These are phyloP conservation scores for Brachyhypopomus occidentalis DNA, from an alignment of 2,113 vertebrate species.

Conservation along the genomic window DNA sequence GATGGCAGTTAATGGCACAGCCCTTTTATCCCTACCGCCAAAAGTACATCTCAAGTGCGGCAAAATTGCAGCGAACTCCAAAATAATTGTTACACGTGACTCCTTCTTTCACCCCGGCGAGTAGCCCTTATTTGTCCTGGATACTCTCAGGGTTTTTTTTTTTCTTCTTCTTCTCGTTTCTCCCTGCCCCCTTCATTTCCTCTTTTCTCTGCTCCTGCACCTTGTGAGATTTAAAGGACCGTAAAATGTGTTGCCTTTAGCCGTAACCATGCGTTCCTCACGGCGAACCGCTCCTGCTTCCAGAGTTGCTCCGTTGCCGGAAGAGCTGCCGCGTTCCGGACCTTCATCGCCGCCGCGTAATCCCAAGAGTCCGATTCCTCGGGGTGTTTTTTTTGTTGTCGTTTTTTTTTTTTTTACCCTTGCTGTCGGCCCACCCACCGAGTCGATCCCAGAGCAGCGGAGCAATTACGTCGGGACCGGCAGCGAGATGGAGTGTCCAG, in stretches of 20 bases:
- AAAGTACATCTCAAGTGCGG: slow-evolving; percentile 55
- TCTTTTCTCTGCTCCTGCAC: not conserved
- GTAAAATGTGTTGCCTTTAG: not conserved
- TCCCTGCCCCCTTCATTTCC: not conserved
- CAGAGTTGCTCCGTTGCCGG: slow-evolving; percentile 13
- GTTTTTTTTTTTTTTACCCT: slow-evolving; percentile 6
- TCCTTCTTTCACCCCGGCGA: slow-evolving; percentile 30
- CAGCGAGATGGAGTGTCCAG: slow-evolving; percentile 42
- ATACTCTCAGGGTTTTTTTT: not conserved
- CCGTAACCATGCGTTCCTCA: not conserved
- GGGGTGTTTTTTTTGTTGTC: too few relatives aligned
- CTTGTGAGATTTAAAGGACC: slow-evolving; percentile 3
- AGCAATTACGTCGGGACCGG: slow-evolving; percentile 5
- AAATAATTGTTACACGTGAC: slow-evolving; percentile 54
- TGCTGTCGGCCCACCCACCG: slow-evolving; percentile 66
- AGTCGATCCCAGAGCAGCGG: slow-evolving; percentile 42
- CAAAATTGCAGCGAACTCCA: slow-evolving; percentile 57
- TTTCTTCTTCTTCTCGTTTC: not conserved
- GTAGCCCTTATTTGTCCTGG: not conserved
- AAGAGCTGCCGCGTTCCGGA: slow-evolving; percentile 27
- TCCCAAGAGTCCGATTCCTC: slow-evolving; percentile 59
- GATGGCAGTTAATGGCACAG: slow-evolving; percentile 62
- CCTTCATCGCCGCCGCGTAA: slow-evolving; percentile 43
- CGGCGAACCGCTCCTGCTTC: slow-evolving; percentile 5
- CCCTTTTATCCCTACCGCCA: slow-evolving; percentile 57